These are phyloP conservation scores for Plutomurus gul DNA, from an alignment of 1,140 invertebrate genomes.

Conservation along the genomic window DNA sequence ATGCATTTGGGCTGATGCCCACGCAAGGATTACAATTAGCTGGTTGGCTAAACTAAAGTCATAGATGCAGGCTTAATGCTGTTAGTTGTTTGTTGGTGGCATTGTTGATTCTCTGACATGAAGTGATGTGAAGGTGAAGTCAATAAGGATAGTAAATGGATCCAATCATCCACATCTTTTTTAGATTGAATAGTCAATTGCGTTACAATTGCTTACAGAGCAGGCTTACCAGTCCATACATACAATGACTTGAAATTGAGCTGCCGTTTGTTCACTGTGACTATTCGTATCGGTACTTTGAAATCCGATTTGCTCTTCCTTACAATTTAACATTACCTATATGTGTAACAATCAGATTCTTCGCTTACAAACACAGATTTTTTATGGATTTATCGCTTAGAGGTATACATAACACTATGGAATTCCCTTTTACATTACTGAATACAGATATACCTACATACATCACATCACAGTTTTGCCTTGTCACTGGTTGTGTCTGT, in stretches of 20 bases:
- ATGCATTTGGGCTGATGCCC: background rate
- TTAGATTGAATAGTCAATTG: conserved; percentile 12
- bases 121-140: background rate
- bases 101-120: background rate
- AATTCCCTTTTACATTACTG: too few species aligned
- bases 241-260: background rate
- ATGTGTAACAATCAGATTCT: background rate
- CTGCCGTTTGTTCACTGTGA: background rate
- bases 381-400: too few species aligned
- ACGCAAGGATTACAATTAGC: too few species aligned
- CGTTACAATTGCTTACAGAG: background rate
- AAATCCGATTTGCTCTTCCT: conserved; percentile 14
- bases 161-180: conserved; percentile 9
- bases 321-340: background rate
- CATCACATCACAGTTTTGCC: background rate
- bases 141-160: background rate
- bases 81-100: conserved; percentile 1
- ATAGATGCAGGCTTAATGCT: too few species aligned
- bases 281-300: background rate
- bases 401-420: too few species aligned
- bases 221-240: background rate
- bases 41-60: too few species aligned
- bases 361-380: background rate
- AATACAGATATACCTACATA: too few species aligned
- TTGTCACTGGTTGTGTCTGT: background rate